Evolutionary conservation across 2,797 vertebrate genomes (phyloP).

Genomic region (Emys orbicularis): DNA sequence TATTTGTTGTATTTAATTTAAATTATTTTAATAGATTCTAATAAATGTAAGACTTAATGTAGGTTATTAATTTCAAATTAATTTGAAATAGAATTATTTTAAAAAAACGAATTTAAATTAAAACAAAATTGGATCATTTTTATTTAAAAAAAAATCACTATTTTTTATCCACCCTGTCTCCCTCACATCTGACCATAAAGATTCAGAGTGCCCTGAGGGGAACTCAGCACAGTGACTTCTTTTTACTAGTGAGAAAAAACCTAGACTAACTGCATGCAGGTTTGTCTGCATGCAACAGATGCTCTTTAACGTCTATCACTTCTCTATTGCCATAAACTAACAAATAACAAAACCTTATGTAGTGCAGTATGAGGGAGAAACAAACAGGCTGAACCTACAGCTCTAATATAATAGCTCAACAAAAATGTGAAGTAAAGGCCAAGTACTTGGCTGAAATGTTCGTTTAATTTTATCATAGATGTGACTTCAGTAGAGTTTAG

Average conservation of each 20-base stretch:
- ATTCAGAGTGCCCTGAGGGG: background rate
- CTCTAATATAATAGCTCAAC: conserved; percentile 8
- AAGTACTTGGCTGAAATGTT: background rate
- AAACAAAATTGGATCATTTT: background rate
- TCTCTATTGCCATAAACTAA: background rate
- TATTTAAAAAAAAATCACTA: background rate
- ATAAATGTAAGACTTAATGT: background rate
- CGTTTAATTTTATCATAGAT: conserved; percentile 35
- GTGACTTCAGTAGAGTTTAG: background rate
- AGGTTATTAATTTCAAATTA: background rate
- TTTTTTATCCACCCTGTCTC: background rate
- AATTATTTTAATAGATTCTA: background rate
- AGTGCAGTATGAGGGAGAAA: background rate
- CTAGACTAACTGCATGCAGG: background rate
- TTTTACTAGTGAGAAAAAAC: background rate
- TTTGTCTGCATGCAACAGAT: background rate
- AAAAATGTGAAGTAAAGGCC: background rate
- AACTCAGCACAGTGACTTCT: background rate
- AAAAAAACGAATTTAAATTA: background rate
- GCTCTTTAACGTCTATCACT: background rate
- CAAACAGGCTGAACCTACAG: conserved; percentile 1
- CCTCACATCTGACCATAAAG: background rate
- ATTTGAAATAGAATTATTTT: background rate
- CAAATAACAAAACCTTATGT: background rate
- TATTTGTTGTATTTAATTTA: background rate